Evolutionary conservation across 2,888 invertebrate genomes (phyloP).

Genomic region (Thereva nobilitata): DNA sequence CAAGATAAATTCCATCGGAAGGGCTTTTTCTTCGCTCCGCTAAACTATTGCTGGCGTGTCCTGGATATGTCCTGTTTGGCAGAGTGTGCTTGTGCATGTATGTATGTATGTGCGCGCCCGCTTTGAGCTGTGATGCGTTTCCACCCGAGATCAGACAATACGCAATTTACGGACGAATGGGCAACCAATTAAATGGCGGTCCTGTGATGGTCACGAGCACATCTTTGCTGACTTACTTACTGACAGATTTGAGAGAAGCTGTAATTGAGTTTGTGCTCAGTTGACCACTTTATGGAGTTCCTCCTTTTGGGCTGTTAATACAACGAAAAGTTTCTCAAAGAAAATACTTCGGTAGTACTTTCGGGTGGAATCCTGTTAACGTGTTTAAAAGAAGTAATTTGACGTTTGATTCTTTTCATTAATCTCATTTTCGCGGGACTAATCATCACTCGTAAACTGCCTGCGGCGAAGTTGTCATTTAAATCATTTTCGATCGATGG

Average conservation of each 20-base stretch:
- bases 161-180: constrained; percentile 44
- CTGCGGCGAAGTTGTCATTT: too few species aligned
- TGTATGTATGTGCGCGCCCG: background rate
- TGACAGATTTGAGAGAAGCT: constrained; percentile 40
- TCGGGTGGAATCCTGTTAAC: too few species aligned
- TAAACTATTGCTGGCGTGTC: background rate
- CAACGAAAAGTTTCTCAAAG: too few species aligned
- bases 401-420: too few species aligned
- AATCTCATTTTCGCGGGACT: too few species aligned
- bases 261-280: constrained; percentile 39
- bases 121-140: constrained; percentile 17
- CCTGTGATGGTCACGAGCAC: constrained; percentile 19
- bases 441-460: too few species aligned
- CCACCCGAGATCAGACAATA: constrained; percentile 38
- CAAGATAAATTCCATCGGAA: constrained; percentile 38
- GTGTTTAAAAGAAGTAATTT: too few species aligned
- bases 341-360: too few species aligned
- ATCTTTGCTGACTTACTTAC: constrained; percentile 23
- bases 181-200: constrained; percentile 44
- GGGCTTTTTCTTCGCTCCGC: constrained; percentile 16
- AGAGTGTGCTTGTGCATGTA: background rate
- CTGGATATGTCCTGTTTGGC: background rate
- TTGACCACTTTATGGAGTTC: constrained; percentile 27
- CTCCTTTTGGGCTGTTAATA: too few species aligned
- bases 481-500: too few species aligned